phyloP scores from a whole-genome alignment of 1,140 invertebrate species.

The Rhyacophila brunnea region DNA sequence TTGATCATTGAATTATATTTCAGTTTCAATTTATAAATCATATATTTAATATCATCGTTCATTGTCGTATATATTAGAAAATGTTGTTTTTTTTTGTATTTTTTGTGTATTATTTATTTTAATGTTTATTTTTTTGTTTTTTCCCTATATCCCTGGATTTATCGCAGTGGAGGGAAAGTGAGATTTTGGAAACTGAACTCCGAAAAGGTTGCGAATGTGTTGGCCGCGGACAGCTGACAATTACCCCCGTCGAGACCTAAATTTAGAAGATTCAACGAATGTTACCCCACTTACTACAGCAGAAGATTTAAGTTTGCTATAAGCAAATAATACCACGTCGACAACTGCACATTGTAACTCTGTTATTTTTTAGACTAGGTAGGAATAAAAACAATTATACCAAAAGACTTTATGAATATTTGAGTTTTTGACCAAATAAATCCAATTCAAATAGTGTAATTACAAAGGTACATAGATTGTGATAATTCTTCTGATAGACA shows the following conservation, averaged over 20 bases:
- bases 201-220: constrained; percentile 22
- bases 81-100: constrained; percentile 9
- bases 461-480: constrained; percentile 24
- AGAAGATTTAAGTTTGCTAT: constrained; percentile 33
- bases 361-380: neutral
- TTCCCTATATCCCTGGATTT: constrained; percentile 26
- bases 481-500: constrained; percentile 21
- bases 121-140: constrained; percentile 19
- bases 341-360: neutral
- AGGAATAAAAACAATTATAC: constrained; percentile 1
- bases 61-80: no score
- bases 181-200: constrained; percentile 33
- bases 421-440: constrained; percentile 5
- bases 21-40: neutral
- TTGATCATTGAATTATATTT: neutral
- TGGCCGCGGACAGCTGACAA: constrained; percentile 30
- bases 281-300: constrained; percentile 32
- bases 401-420: constrained; percentile 17
- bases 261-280: constrained; percentile 30
- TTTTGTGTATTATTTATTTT: constrained; percentile 20
- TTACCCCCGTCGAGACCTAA: constrained; percentile 18
- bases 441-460: constrained; percentile 7
- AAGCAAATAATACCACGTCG: constrained; percentile 22
- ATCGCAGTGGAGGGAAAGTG: constrained; percentile 31
- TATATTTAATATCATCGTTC: neutral